Evolutionary conservation across 2,797 vertebrate genomes (phyloP).

Genomic region (Euthynnus affinis): DNA sequence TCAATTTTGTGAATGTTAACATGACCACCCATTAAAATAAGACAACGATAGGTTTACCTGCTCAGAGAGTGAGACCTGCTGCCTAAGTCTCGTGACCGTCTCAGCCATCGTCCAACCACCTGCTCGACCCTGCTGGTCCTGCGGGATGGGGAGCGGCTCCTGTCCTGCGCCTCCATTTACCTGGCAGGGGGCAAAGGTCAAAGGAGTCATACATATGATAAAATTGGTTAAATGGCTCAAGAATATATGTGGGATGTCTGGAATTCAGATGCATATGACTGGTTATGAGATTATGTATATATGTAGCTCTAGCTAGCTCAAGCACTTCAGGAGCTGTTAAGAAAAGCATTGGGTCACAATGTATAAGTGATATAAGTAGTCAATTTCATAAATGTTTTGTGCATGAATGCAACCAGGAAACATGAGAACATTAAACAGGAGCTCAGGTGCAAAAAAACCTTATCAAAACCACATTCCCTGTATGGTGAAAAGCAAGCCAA

Average conservation of each 20-base stretch:
- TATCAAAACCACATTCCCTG: background rate
- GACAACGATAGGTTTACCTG: slow-evolving; percentile 50
- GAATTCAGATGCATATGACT: background rate
- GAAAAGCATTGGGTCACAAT: background rate
- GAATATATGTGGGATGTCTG: background rate
- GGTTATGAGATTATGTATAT: background rate
- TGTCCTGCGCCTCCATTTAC: slow-evolving; percentile 96
- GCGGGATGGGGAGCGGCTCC: slow-evolving; percentile 90
- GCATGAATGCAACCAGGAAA: background rate
- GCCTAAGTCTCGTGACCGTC: slow-evolving; percentile 90
- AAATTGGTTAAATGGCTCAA: background rate
- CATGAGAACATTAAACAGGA: background rate
- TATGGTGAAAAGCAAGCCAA: background rate
- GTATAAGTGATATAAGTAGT: background rate
- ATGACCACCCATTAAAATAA: background rate
- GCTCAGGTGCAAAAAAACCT: no score
- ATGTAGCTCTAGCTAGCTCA: background rate
- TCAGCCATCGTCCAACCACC: slow-evolving; percentile 97
- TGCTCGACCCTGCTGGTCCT: slow-evolving; percentile 95
- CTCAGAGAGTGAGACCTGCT: slow-evolving; percentile 87
- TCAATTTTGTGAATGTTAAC: no score
- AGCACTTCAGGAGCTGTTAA: background rate
- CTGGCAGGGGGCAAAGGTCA: slow-evolving; percentile 72
- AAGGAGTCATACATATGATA: slow-evolving; percentile 2
- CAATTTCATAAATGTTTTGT: background rate